Base-by-base conservation (phyloP, 2,888 invertebrate genomes). In the Hanleya hanleyi region DNA sequence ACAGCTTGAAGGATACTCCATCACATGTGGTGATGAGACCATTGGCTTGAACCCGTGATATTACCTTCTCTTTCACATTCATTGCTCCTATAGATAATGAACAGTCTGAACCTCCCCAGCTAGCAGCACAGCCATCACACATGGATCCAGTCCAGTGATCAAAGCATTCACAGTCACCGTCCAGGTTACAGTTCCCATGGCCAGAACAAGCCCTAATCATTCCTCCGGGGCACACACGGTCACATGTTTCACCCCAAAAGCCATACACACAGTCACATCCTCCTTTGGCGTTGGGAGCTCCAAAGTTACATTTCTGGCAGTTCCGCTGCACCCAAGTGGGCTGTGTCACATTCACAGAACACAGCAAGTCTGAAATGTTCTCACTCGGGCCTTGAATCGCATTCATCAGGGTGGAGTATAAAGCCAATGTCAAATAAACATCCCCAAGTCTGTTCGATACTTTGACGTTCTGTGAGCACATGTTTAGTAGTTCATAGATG, bases 81-180 rank as follows among this genome's bases (percentile, higher is more conserved):
- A 22, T 6, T 37, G 29, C 62, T 12, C 73, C 64, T 51, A 74
- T 71, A 15, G 81, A 64, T 22, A 83, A 66, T 1, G 73, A 73
- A 69, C 85, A 85, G n/a, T 82, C 82, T 1, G 71, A 69, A 26
- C 83, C 84, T 29, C 72, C 38, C 85, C 84, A 84, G 12, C 76
- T 77, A 12, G 72, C 61, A 6, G 70, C 71, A 77, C 85, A 85
- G 0, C 68, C 26, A 26, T 75, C 65, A 72, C 85, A 85, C 22
- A 68, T 71, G 29, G 66, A 36, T 33, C 84, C 84, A n/a, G 67
- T 71, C 76, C 78, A 85, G 51, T 81, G 77, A 18, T 77, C 79
- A 33, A 67, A 49, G 64, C 85, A 85, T 49, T 78, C 77, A 72
- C 85, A 85, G 0, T 51, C 33, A 22, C 85, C 85, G 32, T 73